phyloP scores from a whole-genome alignment of 1,140 invertebrate species.

The Cherax quadricarinatus region DNA sequence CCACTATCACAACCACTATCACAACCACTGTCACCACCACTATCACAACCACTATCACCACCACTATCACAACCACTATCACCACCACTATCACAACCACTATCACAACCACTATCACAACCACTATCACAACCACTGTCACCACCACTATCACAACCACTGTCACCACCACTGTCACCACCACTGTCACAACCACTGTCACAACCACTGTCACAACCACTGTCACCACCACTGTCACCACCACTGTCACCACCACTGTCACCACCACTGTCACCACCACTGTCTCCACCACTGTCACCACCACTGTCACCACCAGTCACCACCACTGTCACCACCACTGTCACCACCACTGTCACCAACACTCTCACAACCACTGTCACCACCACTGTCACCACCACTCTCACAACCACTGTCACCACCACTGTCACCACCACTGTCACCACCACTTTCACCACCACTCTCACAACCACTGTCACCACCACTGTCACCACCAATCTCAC shows the following conservation, averaged over 20 bases:
- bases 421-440: background rate
- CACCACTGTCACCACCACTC: background rate
- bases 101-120: too few relatives aligned
- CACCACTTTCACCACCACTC: background rate
- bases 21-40: too few relatives aligned
- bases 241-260: background rate
- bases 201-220: too few relatives aligned
- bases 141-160: too few relatives aligned
- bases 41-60: too few relatives aligned
- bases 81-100: too few relatives aligned
- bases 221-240: slow-evolving; percentile 9
- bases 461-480: background rate
- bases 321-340: slow-evolving; percentile 2
- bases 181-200: too few relatives aligned
- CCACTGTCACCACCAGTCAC: slow-evolving; percentile 15
- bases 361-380: slow-evolving; percentile 1
- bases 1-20: too few relatives aligned
- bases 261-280: slow-evolving; percentile 11
- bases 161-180: slow-evolving; percentile 4
- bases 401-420: slow-evolving; percentile 4
- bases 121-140: too few relatives aligned
- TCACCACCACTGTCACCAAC: slow-evolving; percentile 4
- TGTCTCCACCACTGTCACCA: slow-evolving; percentile 13
- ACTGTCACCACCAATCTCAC: slow-evolving; percentile 5
- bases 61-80: too few relatives aligned